phyloP scores from a whole-genome alignment of 2,113 vertebrate species.

The Lontra canadensis region DNA sequence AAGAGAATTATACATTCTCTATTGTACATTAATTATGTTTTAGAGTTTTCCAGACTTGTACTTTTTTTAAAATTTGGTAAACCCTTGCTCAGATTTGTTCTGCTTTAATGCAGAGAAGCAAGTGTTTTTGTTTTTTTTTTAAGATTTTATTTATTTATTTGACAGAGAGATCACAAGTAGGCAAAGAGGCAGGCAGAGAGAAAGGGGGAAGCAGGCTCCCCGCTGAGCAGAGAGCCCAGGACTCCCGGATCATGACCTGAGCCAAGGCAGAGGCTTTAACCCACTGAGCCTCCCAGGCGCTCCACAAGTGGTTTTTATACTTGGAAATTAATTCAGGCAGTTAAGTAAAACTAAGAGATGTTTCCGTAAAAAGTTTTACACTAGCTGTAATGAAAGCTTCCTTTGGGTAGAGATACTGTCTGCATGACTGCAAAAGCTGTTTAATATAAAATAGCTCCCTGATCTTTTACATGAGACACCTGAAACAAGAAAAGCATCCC shows the following conservation, averaged over 20 bases:
- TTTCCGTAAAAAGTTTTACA: slow-evolving; percentile 19
- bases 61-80: neutral
- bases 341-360: neutral
- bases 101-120: neutral
- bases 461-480: slow-evolving; percentile 20
- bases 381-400: neutral
- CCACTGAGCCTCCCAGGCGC: no score
- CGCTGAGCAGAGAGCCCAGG: no score
- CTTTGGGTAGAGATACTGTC: neutral
- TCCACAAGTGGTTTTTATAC: neutral
- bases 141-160: no score
- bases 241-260: no score
- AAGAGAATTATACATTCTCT: neutral
- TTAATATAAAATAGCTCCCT: neutral
- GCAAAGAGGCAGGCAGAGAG: no score
- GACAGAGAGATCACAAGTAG: no score
- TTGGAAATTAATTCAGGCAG: slow-evolving; percentile 57
- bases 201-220: no score
- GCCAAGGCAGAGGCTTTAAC: no score
- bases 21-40: neutral
- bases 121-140: no score
- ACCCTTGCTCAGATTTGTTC: neutral
- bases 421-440: slow-evolving; percentile 51
- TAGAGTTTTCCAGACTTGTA: neutral
- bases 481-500: slow-evolving; percentile 18